Conservation (phyloP, 2,113 vertebrate species). For the Podarcis raffonei region DNA sequence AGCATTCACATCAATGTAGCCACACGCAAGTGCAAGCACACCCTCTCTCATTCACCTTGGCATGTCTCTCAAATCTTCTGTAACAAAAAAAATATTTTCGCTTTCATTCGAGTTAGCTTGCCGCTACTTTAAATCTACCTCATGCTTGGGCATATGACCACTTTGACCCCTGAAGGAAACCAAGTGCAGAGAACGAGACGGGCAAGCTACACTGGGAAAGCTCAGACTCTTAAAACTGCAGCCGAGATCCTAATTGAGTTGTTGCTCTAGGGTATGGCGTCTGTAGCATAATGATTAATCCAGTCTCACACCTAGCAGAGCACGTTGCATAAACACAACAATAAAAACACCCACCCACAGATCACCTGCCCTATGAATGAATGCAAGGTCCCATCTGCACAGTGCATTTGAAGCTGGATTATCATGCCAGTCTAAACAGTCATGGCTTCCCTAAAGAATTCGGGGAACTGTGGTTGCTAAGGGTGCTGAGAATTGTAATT, state of each 20-base stretch:
- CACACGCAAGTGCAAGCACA: background rate
- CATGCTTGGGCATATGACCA: background rate
- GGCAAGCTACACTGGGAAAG: background rate
- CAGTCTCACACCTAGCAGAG: background rate
- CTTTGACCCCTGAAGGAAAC: background rate
- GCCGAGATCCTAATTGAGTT: background rate
- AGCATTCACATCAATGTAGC: background rate
- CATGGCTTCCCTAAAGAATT: no score
- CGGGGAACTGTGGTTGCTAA: no score
- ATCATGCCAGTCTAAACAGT: no score
- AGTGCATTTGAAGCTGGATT: no score
- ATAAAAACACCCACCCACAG: no score
- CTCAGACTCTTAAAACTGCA: background rate
- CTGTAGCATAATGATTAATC: background rate
- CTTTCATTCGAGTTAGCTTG: background rate
- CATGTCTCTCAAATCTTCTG: background rate
- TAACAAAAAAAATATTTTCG: background rate
- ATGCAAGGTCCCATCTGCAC: no score
- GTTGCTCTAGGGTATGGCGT: background rate
- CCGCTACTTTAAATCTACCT: background rate
- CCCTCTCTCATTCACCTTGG: background rate
- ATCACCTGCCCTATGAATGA: no score
- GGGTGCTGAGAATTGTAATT: no score
- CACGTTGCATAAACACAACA: no score
- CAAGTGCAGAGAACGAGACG: background rate